Conservation (phyloP, 2,797 vertebrate genomes). For the Cephalopachus bancanus region DNA sequence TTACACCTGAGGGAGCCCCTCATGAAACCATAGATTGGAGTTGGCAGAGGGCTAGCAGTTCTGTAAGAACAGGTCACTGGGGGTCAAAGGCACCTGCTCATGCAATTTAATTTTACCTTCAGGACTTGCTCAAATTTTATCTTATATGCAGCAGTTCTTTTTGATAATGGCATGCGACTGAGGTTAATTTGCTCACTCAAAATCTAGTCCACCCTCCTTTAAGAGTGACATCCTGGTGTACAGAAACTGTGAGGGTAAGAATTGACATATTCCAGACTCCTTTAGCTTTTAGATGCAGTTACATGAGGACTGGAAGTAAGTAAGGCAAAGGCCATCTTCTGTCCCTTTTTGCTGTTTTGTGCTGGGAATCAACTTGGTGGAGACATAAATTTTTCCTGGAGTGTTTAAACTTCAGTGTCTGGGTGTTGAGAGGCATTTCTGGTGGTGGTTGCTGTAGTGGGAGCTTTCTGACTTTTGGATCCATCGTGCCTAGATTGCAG, state of each 20-base stretch:
- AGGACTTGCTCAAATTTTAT: neutral
- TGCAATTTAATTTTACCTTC: constrained; percentile 35
- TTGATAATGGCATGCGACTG: neutral
- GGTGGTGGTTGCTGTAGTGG: neutral
- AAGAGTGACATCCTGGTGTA: neutral
- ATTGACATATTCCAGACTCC: neutral
- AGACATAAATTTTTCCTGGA: neutral
- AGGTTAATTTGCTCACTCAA: neutral
- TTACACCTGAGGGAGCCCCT: neutral
- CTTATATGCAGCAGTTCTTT: neutral
- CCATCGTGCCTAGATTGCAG: neutral
- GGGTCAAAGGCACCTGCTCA: neutral
- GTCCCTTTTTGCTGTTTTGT: neutral
- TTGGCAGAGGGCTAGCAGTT: neutral
- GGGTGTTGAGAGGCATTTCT: neutral
- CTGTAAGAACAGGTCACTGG: neutral
- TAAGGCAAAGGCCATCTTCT: neutral
- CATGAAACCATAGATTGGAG: neutral
- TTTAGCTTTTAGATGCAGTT: neutral
- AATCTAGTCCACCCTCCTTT: neutral
- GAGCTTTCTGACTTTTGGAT: neutral
- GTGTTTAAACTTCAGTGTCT: neutral
- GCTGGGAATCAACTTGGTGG: neutral
- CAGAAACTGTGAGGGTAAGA: neutral
- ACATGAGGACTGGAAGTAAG: neutral